These are phyloP conservation scores for Coregonus suidteri DNA, from an alignment of 2,797 vertebrate species.

Conservation along the genomic window DNA sequence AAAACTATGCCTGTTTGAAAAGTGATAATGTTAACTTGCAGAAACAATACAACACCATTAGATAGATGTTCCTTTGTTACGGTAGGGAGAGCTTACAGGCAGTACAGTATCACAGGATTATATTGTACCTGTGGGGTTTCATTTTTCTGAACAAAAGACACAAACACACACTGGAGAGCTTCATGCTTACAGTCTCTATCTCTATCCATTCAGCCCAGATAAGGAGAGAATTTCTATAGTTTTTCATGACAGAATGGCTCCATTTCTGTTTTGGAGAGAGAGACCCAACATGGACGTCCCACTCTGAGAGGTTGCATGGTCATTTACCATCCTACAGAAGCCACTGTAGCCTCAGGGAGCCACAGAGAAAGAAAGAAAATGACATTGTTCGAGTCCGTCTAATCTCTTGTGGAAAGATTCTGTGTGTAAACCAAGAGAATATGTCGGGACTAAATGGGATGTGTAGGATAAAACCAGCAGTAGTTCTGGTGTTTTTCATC, in stretches of 20 bases:
- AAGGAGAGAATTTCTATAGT: not conserved
- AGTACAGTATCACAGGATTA: conserved; percentile 17
- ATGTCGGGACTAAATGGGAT: too few species aligned
- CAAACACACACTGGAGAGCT: too few species aligned
- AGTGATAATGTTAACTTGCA: conserved; percentile 8
- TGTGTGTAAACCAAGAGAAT: too few species aligned
- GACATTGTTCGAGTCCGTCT: not conserved
- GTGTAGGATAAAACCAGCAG: too few species aligned
- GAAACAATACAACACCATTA: not conserved
- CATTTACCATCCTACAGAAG: not conserved
- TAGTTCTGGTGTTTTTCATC: too few species aligned
- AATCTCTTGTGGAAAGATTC: too few species aligned
- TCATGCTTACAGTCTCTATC: not conserved
- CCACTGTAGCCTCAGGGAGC: too few species aligned
- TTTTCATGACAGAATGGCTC: conserved; percentile 4
- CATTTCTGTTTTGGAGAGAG: not conserved
- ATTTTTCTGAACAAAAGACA: conserved; percentile 15
- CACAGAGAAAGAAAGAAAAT: not conserved
- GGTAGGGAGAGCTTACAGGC: conserved; percentile 9
- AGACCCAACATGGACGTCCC: too few species aligned
- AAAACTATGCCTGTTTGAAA: not conserved
- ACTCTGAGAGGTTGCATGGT: not conserved
- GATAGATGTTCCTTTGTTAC: conserved; percentile 18
- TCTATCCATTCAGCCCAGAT: conserved; percentile 1
- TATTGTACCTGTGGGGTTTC: not conserved